Conservation (phyloP, 2,888 invertebrate species). For the Dyspetes luteomarginatus region DNA sequence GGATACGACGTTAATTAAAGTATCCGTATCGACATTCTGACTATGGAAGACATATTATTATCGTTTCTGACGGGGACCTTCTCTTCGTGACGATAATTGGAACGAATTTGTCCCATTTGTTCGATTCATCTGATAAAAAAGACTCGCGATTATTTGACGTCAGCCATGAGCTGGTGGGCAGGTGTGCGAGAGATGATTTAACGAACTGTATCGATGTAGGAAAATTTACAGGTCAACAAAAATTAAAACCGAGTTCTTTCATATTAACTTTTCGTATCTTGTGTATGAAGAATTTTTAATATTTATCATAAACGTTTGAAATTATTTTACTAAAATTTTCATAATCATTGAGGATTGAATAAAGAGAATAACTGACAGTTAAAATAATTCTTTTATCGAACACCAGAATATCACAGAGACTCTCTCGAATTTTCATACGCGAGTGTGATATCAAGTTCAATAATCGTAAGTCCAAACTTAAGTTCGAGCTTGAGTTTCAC, state of each 20-base stretch:
- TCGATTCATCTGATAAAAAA: conserved; percentile 34
- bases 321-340: too few species aligned
- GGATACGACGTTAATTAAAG: conserved; percentile 40
- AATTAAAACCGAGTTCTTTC: too few species aligned
- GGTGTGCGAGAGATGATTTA: conserved; percentile 15
- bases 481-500: neutral
- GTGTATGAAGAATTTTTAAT: too few species aligned
- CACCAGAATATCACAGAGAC: too few species aligned
- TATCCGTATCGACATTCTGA: conserved; percentile 44
- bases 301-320: too few species aligned
- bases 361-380: too few species aligned
- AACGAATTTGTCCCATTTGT: conserved; percentile 70
- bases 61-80: conserved; percentile 45
- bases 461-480: too few species aligned
- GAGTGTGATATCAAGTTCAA: too few species aligned
- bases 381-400: too few species aligned
- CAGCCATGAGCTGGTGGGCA: conserved; percentile 25
- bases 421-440: too few species aligned
- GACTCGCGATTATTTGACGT: conserved; percentile 45
- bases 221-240: neutral
- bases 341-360: too few species aligned
- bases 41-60: conserved; percentile 36
- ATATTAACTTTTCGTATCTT: too few species aligned
- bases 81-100: conserved; percentile 70
- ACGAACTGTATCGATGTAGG: neutral